Percentiles rank a stretch among this genome's conserved stretches.
phyloP scores from a whole-genome alignment of 2,797 vertebrate species.

The Pseudopleuronectes americanus region DNA sequence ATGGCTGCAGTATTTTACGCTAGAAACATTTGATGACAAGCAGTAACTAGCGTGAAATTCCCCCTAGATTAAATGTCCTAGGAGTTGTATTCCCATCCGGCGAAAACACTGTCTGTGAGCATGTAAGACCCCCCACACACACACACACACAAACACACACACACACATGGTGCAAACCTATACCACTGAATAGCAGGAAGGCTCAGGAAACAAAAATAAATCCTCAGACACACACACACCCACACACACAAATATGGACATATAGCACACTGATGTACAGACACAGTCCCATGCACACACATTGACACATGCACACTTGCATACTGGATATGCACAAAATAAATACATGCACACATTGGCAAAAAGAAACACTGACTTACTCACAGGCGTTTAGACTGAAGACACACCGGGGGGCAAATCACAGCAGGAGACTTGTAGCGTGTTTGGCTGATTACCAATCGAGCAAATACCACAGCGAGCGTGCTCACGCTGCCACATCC shows the following conservation, averaged over 20 bases:
- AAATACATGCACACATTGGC: conserved; percentile 62
- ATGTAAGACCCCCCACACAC: conserved; percentile 25
- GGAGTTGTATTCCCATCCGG: conserved; percentile 76
- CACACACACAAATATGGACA: conserved; percentile 26
- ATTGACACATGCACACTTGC: conserved; percentile 46
- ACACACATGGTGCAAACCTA: conserved; percentile 48
- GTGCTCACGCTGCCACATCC: conserved; percentile 67
- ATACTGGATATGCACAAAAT: conserved; percentile 41
- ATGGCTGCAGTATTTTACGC: conserved; percentile 78
- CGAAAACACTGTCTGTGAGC: conserved; percentile 60
- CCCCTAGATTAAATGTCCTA: conserved; percentile 85
- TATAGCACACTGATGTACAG: conserved; percentile 6
- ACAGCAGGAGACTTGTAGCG: conserved; percentile 73
- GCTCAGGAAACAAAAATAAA: conserved; percentile 72
- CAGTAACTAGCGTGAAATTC: conserved; percentile 87
- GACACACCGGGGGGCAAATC: conserved; percentile 76
- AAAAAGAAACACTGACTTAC: conserved; percentile 71
- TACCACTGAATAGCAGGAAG: conserved; percentile 63
- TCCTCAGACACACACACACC: conserved; percentile 35
- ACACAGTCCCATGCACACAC: conserved; percentile 25
- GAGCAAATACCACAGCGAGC: conserved; percentile 72
- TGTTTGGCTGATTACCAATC: conserved; percentile 79
- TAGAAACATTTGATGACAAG: conserved; percentile 84
- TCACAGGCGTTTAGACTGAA: conserved; percentile 70
- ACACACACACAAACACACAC: conserved; percentile 6